A percentile compares a stretch with the other conserved stretches of the same genome.
These are phyloP conservation scores for Sebastes alutus DNA, from an alignment of 2,797 vertebrate species.

Conservation along the genomic window DNA sequence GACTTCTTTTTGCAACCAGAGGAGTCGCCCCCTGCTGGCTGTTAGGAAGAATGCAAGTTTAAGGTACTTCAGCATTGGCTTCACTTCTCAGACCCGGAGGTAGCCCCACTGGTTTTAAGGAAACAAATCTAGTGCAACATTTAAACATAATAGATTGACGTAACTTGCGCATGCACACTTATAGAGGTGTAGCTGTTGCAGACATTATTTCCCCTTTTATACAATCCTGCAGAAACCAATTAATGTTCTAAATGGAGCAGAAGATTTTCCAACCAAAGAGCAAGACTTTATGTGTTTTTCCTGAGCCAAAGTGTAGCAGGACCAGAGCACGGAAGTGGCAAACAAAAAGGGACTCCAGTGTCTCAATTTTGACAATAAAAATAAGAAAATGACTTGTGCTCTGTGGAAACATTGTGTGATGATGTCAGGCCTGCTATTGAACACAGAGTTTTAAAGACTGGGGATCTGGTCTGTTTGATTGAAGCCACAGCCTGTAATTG, in stretches of 20 bases:
- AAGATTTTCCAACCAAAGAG: background rate
- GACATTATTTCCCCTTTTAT: background rate
- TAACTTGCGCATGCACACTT: background rate
- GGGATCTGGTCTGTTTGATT: slow-evolving; percentile 25
- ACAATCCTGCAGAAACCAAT: background rate
- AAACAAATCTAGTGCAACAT: background rate
- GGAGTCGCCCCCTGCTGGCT: too few relatives aligned
- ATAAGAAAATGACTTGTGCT: background rate
- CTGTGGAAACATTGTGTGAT: slow-evolving; percentile 34
- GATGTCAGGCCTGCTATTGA: slow-evolving; percentile 34
- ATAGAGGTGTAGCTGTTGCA: background rate
- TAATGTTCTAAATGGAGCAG: background rate
- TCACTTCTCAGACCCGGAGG: too few relatives aligned
- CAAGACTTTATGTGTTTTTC: background rate
- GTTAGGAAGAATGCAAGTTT: too few relatives aligned
- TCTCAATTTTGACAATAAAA: slow-evolving; percentile 18
- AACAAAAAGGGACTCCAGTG: background rate
- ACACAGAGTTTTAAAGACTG: slow-evolving; percentile 13
- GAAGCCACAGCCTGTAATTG: slow-evolving; percentile 38
- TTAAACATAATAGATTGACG: background rate
- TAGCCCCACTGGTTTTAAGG: background rate
- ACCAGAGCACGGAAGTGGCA: background rate
- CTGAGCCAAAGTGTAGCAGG: background rate
- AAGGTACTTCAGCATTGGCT: too few relatives aligned
- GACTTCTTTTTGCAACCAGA: too few relatives aligned